A percentile compares a stretch with the other conserved stretches of the same genome.
These are phyloP conservation scores for Orientallactaga sibirica DNA, from an alignment of 2,797 vertebrate species.

Conservation along the genomic window DNA sequence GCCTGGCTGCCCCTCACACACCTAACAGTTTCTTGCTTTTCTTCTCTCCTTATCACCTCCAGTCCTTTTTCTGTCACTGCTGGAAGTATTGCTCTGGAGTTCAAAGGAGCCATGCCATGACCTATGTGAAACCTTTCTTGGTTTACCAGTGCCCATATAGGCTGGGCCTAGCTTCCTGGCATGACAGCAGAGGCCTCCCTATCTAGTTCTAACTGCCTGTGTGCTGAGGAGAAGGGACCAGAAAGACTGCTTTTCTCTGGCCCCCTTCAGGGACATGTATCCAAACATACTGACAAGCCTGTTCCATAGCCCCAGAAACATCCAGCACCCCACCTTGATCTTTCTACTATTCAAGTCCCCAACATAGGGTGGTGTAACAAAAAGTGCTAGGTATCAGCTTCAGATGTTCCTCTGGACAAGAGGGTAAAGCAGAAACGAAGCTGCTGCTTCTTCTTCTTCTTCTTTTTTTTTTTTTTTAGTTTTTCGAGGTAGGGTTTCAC, in stretches of 20 bases:
- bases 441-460: neutral
- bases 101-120: neutral
- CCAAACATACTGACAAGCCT: neutral
- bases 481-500: too few relatives aligned
- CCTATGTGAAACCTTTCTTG: neutral
- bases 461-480: too few relatives aligned
- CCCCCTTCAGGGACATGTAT: neutral
- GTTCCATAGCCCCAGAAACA: neutral
- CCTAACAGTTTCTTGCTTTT: neutral
- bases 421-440: neutral
- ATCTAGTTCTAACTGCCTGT: neutral
- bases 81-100: neutral
- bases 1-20: neutral
- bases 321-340: neutral
- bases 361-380: fast-evolving
- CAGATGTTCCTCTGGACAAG: conserved; percentile 1
- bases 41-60: neutral
- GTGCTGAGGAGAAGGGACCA: neutral
- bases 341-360: neutral
- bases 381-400: neutral
- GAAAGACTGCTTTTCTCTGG: neutral
- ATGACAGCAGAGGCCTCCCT: neutral
- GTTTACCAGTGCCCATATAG: neutral
- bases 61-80: neutral
- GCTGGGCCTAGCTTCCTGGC: neutral